Base-by-base conservation (phyloP, 2,797 vertebrate genomes). In the Ispidina picta region DNA sequence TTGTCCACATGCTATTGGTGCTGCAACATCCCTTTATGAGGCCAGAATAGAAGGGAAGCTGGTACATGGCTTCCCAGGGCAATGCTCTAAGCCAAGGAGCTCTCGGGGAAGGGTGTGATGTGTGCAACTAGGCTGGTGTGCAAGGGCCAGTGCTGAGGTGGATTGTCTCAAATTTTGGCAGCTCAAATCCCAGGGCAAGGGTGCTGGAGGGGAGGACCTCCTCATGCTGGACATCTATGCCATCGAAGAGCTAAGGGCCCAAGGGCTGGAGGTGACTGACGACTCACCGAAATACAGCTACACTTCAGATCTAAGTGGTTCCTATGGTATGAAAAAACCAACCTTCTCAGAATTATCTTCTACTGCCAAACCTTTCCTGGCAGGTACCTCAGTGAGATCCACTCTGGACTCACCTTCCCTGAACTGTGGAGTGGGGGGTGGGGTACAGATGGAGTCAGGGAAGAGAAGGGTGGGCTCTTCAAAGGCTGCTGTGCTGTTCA, bases 141-240 rank as follows among this genome's bases (percentile, higher is more conserved):
- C 20, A 3, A 3, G 10, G 51, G 19, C 51, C 23, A 14, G 46
- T 10, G 26, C 29, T 28, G 18, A 54, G 35, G n/a, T 20, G 20
- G 31, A 37, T 39, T 75, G 82, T 76, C 65, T 69, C 39, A 75
- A 65, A 23, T 46, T 56, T 85, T 95, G 93, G 46, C 95, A 99
- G 99, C 94, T 99, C 18, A 99, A 99, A 96, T 99, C 99, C 65
- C 99, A 99, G 93, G 99, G 99, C 64, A 99, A 98, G 49, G 99
- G 98, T 16, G 97, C 98, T 3, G 99, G 98, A 22, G 98, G 98
- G 2, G 98, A 97, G 88, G 99, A 99, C 79, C 98, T 98, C 91
- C 98, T 99, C 95, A 99, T 99, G 99, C 92, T 99, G 97, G 99
- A 99, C 97, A 99, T 99, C 88, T 99, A 99, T 3, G 99, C 99